phyloP scores from a whole-genome alignment of 2,888 invertebrate species.

The Acronicta aceris region DNA sequence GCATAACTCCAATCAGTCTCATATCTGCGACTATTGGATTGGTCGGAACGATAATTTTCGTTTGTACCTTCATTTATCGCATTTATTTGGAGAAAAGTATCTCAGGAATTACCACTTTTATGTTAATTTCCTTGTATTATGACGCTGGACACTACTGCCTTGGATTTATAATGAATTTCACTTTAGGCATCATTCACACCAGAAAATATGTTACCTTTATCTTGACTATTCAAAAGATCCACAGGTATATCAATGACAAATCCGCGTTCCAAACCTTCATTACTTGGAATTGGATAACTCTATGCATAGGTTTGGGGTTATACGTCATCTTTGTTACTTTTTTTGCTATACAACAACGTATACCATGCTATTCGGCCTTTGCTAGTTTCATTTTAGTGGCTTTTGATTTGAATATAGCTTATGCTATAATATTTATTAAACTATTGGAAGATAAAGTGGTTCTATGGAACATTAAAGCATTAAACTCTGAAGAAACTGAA shows the following conservation, averaged over 20 bases:
- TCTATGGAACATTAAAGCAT: constrained; percentile 30
- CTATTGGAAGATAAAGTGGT: constrained; percentile 24
- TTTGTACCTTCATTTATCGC: background rate
- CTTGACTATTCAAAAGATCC: constrained; percentile 17
- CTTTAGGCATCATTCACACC: background rate
- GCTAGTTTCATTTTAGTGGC: background rate
- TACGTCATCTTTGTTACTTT: background rate
- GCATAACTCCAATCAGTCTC: constrained; percentile 28
- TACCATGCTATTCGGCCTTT: background rate
- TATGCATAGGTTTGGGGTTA: background rate
- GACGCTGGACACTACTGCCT: constrained; percentile 2
- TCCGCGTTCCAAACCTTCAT: background rate
- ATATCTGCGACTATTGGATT: constrained; percentile 5
- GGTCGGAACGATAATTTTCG: background rate
- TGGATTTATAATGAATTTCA: constrained; percentile 11
- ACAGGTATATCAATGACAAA: constrained; percentile 12
- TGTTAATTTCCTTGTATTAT: background rate
- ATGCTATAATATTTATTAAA: constrained; percentile 16
- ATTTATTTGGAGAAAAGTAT: too few species aligned
- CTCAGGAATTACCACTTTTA: background rate
- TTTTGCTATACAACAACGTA: background rate
- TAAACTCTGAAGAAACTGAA: background rate
- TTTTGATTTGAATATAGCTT: constrained; percentile 24
- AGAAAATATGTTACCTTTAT: constrained; percentile 8
- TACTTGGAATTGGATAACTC: constrained; percentile 11